Evolutionary conservation across 92 coral and sea anemone genomes (phyloP), one percentile per base, ranked within the genome.

Genomic region (Paramuricea clavata): DNA sequence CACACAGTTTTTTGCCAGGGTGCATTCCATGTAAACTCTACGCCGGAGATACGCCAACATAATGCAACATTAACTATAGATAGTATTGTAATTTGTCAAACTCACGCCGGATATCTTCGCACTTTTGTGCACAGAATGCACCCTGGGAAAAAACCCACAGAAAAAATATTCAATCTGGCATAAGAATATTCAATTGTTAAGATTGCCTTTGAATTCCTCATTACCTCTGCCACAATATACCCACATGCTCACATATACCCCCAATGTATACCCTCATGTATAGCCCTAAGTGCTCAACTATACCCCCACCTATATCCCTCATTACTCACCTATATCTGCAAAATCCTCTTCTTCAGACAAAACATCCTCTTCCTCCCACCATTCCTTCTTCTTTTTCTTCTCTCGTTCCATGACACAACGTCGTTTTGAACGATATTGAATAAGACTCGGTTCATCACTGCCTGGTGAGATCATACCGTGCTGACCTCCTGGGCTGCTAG

Each of bases 351-450:
- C 98, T 44, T 96, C 99, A 28, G 95, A 94, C 13, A 92, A 93
- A 67, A 94, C 91, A 32, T 94, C 95, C 44, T 95, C 98, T 74
- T 97, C 99, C 16, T 97, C 99, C 99, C 98, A 95, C 99, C 99
- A 97, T 72, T 95, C 98, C 44, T 94, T 93, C 81, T 95, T 95
- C 76, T 94, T 97, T 88, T 97, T 94, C 85, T 97, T 94, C 50
- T 97, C 98, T 26, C 99, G 94, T 76, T 93, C 91, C 52, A 97
- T 95, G 15, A 97, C 99, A 85, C 99, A 97, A 44, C 95, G 95
- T 69, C 99, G 89, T 81, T 93, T 97, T 33, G 84, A 79, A 21
- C 84, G 84, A 60, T 79, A 79, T n/a, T 79, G 84, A 21, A 59
- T 59, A 10, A 79, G 84, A 43, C 84, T 79, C 11, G 84, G 84